Evolutionary conservation across 1,140 invertebrate species (phyloP), one percentile per base, ranked within the genome.

Genomic region (Sarcophaga peregrina): DNA sequence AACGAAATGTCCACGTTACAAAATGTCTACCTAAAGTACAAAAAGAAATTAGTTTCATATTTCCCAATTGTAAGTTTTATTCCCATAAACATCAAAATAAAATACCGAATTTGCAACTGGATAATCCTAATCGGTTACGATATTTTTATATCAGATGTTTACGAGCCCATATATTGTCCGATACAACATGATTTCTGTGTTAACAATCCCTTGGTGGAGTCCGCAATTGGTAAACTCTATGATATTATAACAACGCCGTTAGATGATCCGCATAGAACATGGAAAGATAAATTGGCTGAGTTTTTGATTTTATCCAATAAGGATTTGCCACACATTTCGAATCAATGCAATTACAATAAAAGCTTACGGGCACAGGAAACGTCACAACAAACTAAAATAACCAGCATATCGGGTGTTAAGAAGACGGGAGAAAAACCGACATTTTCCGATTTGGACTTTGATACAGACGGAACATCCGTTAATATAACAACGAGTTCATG

Each of bases 1-100:
- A 88, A 54, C 86, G 85, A 8, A 87, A 87, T 52, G 90, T 97
- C 6, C 97, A 98, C 88, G 96, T 96, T 8, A 97, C 96, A 85
- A 94, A 94, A 85, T 93, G 93, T 84, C 90, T 93, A 5, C 91
- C 93, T 50, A 93, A 93, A 52, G 96, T 97, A 0, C 91, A 95
- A 52, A 92, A 93, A 62, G 98, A 99, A 91, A 97, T 98, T 85
- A 93, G 94, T 86, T 97, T 96, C 91, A 97, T 98, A 87, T 97
- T 97, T 90, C 95, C 96, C 5, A 92, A 94, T 84, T 93, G 96
- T 97, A 92, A 93, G 92, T 91, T 72, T 50, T 10, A 52, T 52
- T 5, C 50, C 7, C 8, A 37, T 37, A 37, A 37, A 37, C 25
- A 4, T 37, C 1, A 37, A 37, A 37, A 1, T 37, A 37, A 37